Percentiles rank a stretch among this genome's conserved stretches.
These are phyloP conservation scores for Percina caprodes DNA, from an alignment of 2,113 vertebrate genomes.

Conservation along the genomic window DNA sequence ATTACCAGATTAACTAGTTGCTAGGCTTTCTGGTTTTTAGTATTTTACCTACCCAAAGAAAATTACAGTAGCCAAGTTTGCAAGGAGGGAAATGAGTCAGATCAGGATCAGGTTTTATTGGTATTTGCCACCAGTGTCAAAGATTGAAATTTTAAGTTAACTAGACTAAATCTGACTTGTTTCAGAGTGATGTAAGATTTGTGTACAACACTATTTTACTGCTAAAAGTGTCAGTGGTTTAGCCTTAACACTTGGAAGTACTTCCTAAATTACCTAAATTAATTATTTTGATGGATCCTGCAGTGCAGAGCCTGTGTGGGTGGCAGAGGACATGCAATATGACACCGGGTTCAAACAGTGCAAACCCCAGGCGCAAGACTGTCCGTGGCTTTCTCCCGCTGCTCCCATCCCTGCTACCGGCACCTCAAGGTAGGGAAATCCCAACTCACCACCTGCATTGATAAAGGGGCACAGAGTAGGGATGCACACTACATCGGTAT, in stretches of 20 bases:
- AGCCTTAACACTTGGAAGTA: neutral
- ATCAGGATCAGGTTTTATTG: no score
- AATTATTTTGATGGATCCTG: constrained; percentile 59
- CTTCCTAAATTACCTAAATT: neutral
- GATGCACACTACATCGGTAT: no score
- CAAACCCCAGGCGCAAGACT: constrained; percentile 78
- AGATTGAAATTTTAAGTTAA: no score
- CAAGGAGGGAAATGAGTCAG: neutral
- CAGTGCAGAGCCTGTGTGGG: constrained; percentile 86
- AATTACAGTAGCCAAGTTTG: neutral
- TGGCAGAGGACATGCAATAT: constrained; percentile 80
- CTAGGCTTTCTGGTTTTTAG: neutral
- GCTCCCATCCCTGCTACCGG: constrained; percentile 72
- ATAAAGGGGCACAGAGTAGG: no score
- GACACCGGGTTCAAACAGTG: constrained; percentile 83
- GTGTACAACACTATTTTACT: neutral
- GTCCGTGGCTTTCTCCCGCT: constrained; percentile 83
- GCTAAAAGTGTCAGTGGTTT: no score
- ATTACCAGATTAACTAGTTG: neutral
- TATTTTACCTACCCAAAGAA: neutral
- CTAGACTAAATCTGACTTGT: neutral
- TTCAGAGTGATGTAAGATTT: neutral
- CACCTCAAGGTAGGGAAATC: constrained; percentile 68
- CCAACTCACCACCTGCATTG: no score
- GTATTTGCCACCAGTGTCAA: no score